These are phyloP conservation scores for Holotrichia oblita DNA, from an alignment of 1,140 invertebrate genomes.

Conservation along the genomic window DNA sequence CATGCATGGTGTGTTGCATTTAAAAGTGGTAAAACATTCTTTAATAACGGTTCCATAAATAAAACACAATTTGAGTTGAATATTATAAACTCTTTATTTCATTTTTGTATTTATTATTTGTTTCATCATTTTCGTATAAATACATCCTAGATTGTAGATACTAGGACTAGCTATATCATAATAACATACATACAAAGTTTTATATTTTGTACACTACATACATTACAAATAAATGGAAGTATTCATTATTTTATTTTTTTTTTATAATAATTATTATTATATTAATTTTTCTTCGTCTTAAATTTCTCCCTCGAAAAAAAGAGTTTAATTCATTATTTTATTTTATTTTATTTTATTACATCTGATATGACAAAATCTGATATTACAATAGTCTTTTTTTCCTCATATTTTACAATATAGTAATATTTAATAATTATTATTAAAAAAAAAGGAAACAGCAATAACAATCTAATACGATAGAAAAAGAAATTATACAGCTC, in stretches of 20 bases:
- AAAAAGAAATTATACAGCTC: not conserved
- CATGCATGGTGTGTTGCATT: too few species aligned
- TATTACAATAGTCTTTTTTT: slow-evolving; percentile 17
- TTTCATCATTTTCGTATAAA: slow-evolving; percentile 57
- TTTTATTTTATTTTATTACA: not conserved
- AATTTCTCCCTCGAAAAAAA: not conserved
- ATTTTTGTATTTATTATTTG: slow-evolving; percentile 24
- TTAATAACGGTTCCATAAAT: too few species aligned
- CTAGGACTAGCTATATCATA: slow-evolving; percentile 58
- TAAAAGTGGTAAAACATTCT: too few species aligned
- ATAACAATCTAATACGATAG: not conserved
- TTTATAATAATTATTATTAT: not conserved
- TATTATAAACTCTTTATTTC: slow-evolving; percentile 50
- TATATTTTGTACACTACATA: slow-evolving; percentile 56
- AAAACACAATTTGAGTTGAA: slow-evolving; percentile 38
- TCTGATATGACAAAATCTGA: slow-evolving; percentile 38
- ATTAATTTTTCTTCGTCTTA: not conserved
- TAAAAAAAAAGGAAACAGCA: not conserved
- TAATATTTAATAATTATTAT: not conserved
- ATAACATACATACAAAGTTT: slow-evolving; percentile 52
- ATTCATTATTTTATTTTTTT: slow-evolving; percentile 14
- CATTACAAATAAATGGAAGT: slow-evolving; percentile 52
- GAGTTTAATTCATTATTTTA: too few species aligned
- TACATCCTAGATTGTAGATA: slow-evolving; percentile 55
- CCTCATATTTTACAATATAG: not conserved